Evolutionary conservation across 92 coral and sea anemone species (phyloP).

Genomic region (Scolanthus callimorphus): DNA sequence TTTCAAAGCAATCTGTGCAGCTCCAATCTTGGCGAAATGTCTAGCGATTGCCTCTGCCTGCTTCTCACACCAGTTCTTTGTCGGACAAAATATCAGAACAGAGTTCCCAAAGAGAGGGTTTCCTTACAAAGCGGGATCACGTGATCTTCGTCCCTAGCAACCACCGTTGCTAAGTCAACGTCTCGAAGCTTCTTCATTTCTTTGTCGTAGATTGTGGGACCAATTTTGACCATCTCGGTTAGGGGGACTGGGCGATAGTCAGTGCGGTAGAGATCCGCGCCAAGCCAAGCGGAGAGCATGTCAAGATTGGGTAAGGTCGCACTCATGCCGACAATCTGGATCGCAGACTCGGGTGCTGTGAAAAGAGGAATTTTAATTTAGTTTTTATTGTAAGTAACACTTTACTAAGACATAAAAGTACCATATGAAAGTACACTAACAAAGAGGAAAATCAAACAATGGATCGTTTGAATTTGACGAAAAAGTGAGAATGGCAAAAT

Average conservation of each 20-base stretch:
- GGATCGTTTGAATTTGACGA: no score
- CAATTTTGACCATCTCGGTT: slow-evolving; percentile 94
- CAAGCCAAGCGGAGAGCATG: slow-evolving; percentile 89
- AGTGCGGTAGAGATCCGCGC: slow-evolving; percentile 89
- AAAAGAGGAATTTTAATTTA: neutral
- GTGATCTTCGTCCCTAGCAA: slow-evolving; percentile 89
- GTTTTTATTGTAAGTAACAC: no score
- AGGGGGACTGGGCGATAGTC: slow-evolving; percentile 96
- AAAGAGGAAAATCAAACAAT: no score
- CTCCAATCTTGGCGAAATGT: slow-evolving; percentile 70
- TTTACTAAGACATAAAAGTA: no score
- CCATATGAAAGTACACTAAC: no score
- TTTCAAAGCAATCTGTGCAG: slow-evolving; percentile 10
- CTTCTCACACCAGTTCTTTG: slow-evolving; percentile 98
- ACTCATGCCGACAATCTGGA: slow-evolving; percentile 98
- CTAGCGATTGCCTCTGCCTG: slow-evolving; percentile 94
- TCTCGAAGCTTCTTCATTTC: slow-evolving; percentile 71
- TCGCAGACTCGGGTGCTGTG: slow-evolving; percentile 47
- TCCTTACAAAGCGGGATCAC: slow-evolving; percentile 91
- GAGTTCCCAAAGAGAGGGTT: slow-evolving; percentile 87
- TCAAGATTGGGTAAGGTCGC: slow-evolving; percentile 95
- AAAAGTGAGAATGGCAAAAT: no score
- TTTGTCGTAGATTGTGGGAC: slow-evolving; percentile 74
- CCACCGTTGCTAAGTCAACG: slow-evolving; percentile 38
- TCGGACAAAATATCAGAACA: slow-evolving; percentile 91